A percentile compares a stretch with the other conserved stretches of the same genome.
Conservation (phyloP, 2,888 invertebrate species). For the Hesperia comma region DNA sequence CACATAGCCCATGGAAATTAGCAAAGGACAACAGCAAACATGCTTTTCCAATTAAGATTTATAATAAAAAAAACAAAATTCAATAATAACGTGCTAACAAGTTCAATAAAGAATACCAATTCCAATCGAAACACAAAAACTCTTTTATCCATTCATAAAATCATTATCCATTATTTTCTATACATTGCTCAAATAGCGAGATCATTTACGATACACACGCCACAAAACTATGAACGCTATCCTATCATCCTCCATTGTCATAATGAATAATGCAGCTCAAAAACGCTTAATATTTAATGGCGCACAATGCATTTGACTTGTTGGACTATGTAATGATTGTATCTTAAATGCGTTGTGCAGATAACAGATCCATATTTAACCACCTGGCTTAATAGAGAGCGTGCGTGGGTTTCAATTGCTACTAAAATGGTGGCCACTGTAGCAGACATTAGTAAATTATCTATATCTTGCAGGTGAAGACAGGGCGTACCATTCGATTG, state of each 20-base stretch:
- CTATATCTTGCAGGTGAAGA: conserved; percentile 34
- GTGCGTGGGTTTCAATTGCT: conserved; percentile 32
- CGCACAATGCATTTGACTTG: conserved; percentile 21
- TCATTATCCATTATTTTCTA: neutral
- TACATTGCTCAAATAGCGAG: neutral
- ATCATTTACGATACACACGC: neutral
- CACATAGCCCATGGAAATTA: no score
- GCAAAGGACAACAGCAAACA: no score
- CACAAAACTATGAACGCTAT: neutral
- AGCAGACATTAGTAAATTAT: conserved; percentile 33
- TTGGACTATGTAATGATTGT: conserved; percentile 23
- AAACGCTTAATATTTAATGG: conserved; percentile 16
- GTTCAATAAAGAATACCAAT: no score
- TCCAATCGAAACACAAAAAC: no score
- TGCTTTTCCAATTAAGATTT: no score
- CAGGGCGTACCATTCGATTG: conserved; percentile 35
- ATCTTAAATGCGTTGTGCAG: conserved; percentile 30
- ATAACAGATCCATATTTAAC: conserved; percentile 31
- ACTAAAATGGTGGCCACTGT: conserved; percentile 31
- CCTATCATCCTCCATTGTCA: conserved; percentile 12
- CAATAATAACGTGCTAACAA: no score
- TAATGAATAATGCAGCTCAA: conserved; percentile 24
- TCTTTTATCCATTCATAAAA: no score
- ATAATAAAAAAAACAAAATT: no score
- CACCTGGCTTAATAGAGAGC: conserved; percentile 30